phyloP scores from a whole-genome alignment of 2,888 invertebrate species.

The Kuschelorhynchus macadamiae region DNA sequence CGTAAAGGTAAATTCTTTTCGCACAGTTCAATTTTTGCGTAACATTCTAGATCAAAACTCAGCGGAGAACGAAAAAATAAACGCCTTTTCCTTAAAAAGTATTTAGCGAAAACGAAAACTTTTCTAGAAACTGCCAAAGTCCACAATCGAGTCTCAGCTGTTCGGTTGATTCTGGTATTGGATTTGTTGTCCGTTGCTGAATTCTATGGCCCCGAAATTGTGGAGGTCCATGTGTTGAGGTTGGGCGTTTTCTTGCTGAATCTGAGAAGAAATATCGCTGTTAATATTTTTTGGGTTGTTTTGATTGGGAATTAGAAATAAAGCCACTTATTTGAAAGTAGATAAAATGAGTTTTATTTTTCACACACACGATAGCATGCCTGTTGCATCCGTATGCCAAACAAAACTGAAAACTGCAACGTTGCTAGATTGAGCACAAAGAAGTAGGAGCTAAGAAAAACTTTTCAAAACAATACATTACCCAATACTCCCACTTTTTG shows the following conservation, averaged over 20 bases:
- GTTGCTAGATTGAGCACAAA: no score
- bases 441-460: no score
- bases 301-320: no score
- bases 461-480: no score
- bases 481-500: no score
- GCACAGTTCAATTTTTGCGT: not conserved
- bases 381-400: no score
- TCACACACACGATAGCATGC: no score
- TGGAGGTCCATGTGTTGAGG: constrained; percentile 42
- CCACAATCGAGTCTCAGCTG: constrained; percentile 65
- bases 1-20: not conserved
- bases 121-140: constrained; percentile 60
- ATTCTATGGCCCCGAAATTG: constrained; percentile 63
- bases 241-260: constrained; percentile 42
- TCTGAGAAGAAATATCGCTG: constrained; percentile 19
- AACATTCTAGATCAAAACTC: not conserved
- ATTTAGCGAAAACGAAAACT: not conserved
- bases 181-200: constrained; percentile 61
- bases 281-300: no score
- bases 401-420: no score
- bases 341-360: no score
- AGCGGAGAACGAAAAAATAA: not conserved
- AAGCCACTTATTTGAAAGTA: no score
- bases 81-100: not conserved
- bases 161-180: constrained; percentile 66